Evolutionary conservation across 30 jellyfish, hydroid and myxozoan genomes (phyloP), one percentile per base, ranked within the genome.

Genomic region (Nemopilema nomurai): DNA sequence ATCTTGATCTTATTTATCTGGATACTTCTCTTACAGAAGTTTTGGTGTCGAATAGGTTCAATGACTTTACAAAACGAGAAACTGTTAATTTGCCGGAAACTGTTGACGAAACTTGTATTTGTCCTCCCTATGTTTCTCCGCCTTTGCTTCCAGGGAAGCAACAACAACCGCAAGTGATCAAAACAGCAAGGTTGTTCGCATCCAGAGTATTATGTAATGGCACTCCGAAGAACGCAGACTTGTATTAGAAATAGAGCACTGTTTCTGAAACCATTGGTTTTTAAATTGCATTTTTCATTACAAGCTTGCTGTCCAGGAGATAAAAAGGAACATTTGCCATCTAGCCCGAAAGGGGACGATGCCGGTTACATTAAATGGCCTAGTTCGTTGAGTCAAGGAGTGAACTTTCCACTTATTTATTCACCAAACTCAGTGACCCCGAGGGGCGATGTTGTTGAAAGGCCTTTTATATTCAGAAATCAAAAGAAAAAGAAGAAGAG

Each of bases 401-500:
- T 41, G 6, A 41, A 41, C 57, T 13, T 41, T 41, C 57, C 57
- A 3, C 57, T 41, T 41, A 41, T 41, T 41, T 41, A 41, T 41
- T 6, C 57, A 6, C 57, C 57, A 13, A 41, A 41, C 13, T 3
- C 57, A 13, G 9, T 41, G 57, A 41, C 6, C 57, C 57, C 13
- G 9, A 41, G 13, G 57, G 57, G 13, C 6, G 57, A 13, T 16
- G 24, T 51, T 20, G 16, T 72, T 71, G 91, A 83, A 51, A 66
- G 52, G 16, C 91, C 91, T 27, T 83, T 70, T 28, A 26, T 83
- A 1, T 83, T 9, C 41, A 20, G 75, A 49, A 29, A 71, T 27
- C 62, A 63, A 70, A 73, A 75, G 81, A 83, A 83, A 27, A 62
- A 62, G 76, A 68, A 71, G 53, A 72, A 71, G 53, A 70, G 31